Evolutionary conservation across 92 coral and sea anemone species (phyloP).

Genomic region (Hydrozoanthus gracilis): DNA sequence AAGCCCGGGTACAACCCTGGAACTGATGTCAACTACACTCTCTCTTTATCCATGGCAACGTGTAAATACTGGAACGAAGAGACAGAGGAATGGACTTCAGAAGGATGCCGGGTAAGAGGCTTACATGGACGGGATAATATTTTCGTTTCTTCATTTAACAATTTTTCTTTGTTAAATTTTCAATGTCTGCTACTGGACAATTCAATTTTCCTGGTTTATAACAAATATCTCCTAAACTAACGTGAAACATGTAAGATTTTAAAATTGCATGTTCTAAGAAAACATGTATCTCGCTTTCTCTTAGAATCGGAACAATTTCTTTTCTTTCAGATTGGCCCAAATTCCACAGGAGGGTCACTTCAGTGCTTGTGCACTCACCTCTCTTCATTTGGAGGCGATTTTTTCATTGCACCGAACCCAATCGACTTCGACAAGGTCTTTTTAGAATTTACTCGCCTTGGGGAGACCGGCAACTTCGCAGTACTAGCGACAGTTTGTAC

Average conservation of each 20-base stretch:
- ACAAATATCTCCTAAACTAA: no score
- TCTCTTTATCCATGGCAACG: constrained; percentile 75
- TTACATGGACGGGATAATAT: no score
- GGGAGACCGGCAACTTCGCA: constrained; percentile 79
- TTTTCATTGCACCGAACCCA: constrained; percentile 96
- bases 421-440: constrained; percentile 95
- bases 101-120: constrained; percentile 86
- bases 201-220: no score
- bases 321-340: constrained; percentile 72
- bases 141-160: no score
- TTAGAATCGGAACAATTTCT: background rate
- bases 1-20: constrained; percentile 68
- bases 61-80: constrained; percentile 87
- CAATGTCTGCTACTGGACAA: no score
- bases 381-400: constrained; percentile 95
- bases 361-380: constrained; percentile 93
- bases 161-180: no score
- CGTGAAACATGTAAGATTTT: no score
- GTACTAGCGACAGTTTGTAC: constrained; percentile 82
- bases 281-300: no score
- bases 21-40: constrained; percentile 79
- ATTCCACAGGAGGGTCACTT: constrained; percentile 61
- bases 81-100: constrained; percentile 76
- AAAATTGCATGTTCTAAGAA: no score
- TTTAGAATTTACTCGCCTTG: constrained; percentile 75